Evolutionary conservation across 2,888 invertebrate genomes (phyloP).

Genomic region (Drosophila tanythrix): DNA sequence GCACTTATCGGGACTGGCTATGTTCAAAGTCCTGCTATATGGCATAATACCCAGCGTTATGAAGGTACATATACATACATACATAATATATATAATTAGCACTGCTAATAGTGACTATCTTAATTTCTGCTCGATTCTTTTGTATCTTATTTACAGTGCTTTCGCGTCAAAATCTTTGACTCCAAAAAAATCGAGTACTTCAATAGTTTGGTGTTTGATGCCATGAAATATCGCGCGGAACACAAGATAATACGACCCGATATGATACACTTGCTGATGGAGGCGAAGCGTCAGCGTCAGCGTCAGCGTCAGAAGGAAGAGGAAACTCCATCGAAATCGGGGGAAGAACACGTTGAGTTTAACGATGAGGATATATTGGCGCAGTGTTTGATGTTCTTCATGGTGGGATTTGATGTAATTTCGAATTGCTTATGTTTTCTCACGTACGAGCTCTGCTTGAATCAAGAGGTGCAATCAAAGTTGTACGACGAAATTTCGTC

Average conservation of each 20-base stretch:
- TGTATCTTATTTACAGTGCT: slow-evolving; percentile 16
- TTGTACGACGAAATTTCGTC: slow-evolving; percentile 86
- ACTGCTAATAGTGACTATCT: not conserved
- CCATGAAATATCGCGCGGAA: slow-evolving; percentile 85
- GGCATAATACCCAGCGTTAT: slow-evolving; percentile 62
- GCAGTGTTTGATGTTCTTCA: slow-evolving; percentile 86
- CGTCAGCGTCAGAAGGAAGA: not conserved
- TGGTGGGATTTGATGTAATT: slow-evolving; percentile 86
- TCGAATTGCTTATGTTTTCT: slow-evolving; percentile 85
- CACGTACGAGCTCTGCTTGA: slow-evolving; percentile 86
- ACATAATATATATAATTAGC: not conserved
- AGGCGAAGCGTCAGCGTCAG: slow-evolving; percentile 79
- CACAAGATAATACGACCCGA: slow-evolving; percentile 86
- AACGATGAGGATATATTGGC: slow-evolving; percentile 86
- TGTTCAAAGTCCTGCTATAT: slow-evolving; percentile 68
- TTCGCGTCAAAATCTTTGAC: slow-evolving; percentile 81
- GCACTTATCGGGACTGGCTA: slow-evolving; percentile 70
- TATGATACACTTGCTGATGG: slow-evolving; percentile 86
- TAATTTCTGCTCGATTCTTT: not conserved
- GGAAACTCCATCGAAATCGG: not conserved
- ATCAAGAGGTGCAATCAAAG: slow-evolving; percentile 86
- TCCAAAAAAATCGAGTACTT: slow-evolving; percentile 83
- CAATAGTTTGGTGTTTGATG: slow-evolving; percentile 82
- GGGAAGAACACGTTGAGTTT: slow-evolving; percentile 40
- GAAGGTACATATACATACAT: slow-evolving; percentile 56